These are phyloP conservation scores for Typhlichthys subterraneus DNA, from an alignment of 2,797 vertebrate species.

Conservation along the genomic window DNA sequence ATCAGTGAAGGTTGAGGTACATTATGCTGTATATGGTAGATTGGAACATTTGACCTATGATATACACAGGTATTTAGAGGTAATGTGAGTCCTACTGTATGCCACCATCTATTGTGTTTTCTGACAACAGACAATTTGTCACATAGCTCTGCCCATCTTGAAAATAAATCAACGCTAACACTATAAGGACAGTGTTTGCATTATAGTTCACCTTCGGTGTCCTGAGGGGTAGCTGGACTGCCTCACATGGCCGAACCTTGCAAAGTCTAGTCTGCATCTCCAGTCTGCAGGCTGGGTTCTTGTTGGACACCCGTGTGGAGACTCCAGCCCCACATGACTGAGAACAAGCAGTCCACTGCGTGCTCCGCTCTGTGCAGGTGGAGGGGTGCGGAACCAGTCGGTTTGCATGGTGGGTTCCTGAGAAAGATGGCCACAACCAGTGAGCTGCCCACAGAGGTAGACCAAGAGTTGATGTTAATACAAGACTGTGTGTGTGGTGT, in stretches of 20 bases:
- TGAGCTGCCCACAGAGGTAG: conserved; percentile 23
- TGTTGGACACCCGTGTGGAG: conserved; percentile 88
- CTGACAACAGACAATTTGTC: too few species aligned
- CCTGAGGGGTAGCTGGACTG: conserved; percentile 1
- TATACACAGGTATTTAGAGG: too few species aligned
- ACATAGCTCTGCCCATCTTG: too few species aligned
- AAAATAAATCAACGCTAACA: neutral
- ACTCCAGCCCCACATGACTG: conserved; percentile 87
- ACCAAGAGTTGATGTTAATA: too few species aligned
- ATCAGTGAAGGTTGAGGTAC: neutral
- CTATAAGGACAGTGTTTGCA: neutral
- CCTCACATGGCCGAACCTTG: conserved; percentile 78
- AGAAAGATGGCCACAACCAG: conserved; percentile 42
- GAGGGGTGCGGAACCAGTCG: conserved; percentile 13
- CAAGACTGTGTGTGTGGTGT: neutral
- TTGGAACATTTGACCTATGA: too few species aligned
- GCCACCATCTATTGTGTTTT: too few species aligned
- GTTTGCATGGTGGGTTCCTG: conserved; percentile 30
- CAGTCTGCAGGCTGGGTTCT: conserved; percentile 85
- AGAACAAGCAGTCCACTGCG: conserved; percentile 90
- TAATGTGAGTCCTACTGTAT: too few species aligned
- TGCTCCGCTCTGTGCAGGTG: conserved; percentile 78
- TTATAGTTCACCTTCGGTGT: conserved; percentile 59
- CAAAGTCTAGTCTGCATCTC: conserved; percentile 87
- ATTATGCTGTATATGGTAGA: too few species aligned